These are phyloP conservation scores for Seriola quinqueradiata DNA, from an alignment of 2,113 vertebrate species.

Conservation along the genomic window DNA sequence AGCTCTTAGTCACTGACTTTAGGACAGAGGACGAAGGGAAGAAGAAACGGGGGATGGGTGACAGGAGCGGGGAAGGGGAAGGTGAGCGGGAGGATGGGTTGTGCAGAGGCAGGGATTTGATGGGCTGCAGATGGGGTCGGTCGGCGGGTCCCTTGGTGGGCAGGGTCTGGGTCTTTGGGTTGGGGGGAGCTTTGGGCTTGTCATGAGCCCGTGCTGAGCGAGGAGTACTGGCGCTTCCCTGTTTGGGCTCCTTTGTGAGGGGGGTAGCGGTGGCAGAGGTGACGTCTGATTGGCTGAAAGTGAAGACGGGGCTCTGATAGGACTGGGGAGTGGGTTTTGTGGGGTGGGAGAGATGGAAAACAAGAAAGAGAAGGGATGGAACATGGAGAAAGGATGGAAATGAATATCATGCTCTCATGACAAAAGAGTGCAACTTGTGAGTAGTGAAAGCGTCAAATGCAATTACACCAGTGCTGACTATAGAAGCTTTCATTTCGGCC, in stretches of 20 bases:
- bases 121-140: slow-evolving; percentile 88
- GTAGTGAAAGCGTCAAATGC: slow-evolving; percentile 62
- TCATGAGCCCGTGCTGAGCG: slow-evolving; percentile 83
- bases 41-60: slow-evolving; percentile 87
- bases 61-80: slow-evolving; percentile 86
- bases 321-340: slow-evolving; percentile 67
- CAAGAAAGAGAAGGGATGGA: slow-evolving; percentile 82
- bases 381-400: slow-evolving; percentile 82
- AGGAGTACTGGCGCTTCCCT: slow-evolving; percentile 77
- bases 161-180: slow-evolving; percentile 93
- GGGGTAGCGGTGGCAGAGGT: slow-evolving; percentile 76
- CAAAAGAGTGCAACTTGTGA: slow-evolving; percentile 73
- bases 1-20: slow-evolving; percentile 87
- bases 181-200: slow-evolving; percentile 74
- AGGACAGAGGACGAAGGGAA: slow-evolving; percentile 90
- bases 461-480: not conserved
- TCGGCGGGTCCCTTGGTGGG: slow-evolving; percentile 88
- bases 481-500: slow-evolving; percentile 26
- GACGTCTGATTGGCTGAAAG: slow-evolving; percentile 90
- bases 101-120: slow-evolving; percentile 89
- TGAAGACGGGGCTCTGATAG: slow-evolving; percentile 93
- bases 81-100: slow-evolving; percentile 84
- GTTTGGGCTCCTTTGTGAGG: slow-evolving; percentile 84
- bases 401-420: slow-evolving; percentile 82
- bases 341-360: slow-evolving; percentile 68